A percentile compares a stretch with the other conserved stretches of the same genome.
phyloP scores from a whole-genome alignment of 2,113 vertebrate species.

The Garra rufa region DNA sequence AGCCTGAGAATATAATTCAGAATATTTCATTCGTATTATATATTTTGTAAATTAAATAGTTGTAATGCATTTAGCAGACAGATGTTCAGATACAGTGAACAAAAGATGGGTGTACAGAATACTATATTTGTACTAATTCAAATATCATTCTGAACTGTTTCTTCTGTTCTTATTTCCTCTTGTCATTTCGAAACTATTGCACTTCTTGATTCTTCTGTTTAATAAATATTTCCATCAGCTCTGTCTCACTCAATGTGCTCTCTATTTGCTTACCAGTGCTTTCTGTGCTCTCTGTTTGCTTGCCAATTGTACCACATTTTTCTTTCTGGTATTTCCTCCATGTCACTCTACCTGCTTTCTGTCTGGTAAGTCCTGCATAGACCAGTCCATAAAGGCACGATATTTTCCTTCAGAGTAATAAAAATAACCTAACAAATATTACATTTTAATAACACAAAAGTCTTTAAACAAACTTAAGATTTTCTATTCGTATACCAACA shows the following conservation, averaged over 20 bases:
- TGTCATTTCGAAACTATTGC: slow-evolving; percentile 67
- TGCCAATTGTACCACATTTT: not conserved
- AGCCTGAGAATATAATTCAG: not conserved
- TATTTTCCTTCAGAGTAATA: not conserved
- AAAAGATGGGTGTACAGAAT: not conserved
- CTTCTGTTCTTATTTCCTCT: slow-evolving; percentile 46
- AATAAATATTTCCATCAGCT: slow-evolving; percentile 86
- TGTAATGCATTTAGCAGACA: slow-evolving; percentile 6
- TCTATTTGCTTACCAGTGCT: slow-evolving; percentile 28
- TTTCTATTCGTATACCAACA: not conserved
- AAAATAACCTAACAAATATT: not conserved
- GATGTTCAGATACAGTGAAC: not conserved
- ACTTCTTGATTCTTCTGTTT: slow-evolving; percentile 78
- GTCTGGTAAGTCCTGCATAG: not conserved
- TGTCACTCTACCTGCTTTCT: not conserved
- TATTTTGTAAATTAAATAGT: not conserved
- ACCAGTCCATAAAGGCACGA: not conserved
- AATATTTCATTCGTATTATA: not conserved
- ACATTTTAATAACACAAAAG: not conserved
- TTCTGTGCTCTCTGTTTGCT: slow-evolving; percentile 26
- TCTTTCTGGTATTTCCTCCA: not conserved
- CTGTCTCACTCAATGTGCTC: slow-evolving; percentile 64
- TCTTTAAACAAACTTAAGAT: not conserved
- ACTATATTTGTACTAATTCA: slow-evolving; percentile 1
- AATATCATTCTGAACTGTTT: not conserved